Evolutionary conservation across 2,888 invertebrate species (phyloP), one percentile per base, ranked within the genome.

Genomic region (Euzophera pinguis): DNA sequence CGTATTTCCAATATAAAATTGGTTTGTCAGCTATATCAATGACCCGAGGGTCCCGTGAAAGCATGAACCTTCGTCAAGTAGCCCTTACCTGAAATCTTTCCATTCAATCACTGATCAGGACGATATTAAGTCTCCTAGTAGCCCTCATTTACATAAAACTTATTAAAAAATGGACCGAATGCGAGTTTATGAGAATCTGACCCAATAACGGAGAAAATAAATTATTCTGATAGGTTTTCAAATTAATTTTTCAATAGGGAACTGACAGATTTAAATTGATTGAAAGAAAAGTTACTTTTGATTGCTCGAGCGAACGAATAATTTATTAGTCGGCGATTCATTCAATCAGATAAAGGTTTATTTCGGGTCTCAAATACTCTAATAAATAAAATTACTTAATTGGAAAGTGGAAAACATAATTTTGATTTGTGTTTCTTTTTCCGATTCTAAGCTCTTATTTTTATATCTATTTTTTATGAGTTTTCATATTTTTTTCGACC

Each of bases 71-170:
- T 80, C 85, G 84, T 89, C 88, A 88, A 83, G 79, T 65, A 69
- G 67, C 70, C 74, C 73, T 85, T 79, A 85, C 82, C 77, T 65
- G 67, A 75, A 39, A 73, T 79, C 81, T 84, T 85, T 83, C 84
- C 82, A 84, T 85, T 82, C 78, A 73, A 81, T 76, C 74, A 69
- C 71, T 71, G 77, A 82, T 83, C 80, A 77, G 65, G 71, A 69
- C 77, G 75, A 83, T 84, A 86, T 84, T 81, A 78, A 83, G 75
- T 78, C 75, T 71, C 67, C 67, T 67, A 77, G 75, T 65, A 69
- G 67, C 75, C 69, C 70, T 70, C 75, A 85, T 89, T 89, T 87
- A 81, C 87, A 89, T 89, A 72, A 80, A 83, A 83, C 75, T 87
- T 87, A 88, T 88, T 86, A 85, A 85, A n/a, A 82, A 84, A 78